These are phyloP conservation scores for Calidris pygmaea DNA, from an alignment of 2,113 vertebrate species.

Conservation along the genomic window DNA sequence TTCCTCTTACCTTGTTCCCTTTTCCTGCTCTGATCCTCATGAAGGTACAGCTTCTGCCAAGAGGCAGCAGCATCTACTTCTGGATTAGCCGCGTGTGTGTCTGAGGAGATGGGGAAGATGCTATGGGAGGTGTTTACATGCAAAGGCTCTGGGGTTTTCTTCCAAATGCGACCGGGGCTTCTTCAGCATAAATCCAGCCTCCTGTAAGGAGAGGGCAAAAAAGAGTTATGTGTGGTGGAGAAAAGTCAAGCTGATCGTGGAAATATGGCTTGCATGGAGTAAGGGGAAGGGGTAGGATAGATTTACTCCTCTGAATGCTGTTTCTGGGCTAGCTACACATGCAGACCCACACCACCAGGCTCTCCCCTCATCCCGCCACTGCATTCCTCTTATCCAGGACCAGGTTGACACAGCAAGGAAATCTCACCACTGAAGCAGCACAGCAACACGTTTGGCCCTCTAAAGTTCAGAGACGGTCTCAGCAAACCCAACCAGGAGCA, in stretches of 20 bases:
- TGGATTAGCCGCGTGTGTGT: rapidly evolving
- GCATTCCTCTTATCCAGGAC: neutral
- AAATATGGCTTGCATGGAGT: neutral
- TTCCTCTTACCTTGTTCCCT: neutral
- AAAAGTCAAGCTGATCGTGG: neutral
- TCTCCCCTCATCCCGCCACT: neutral
- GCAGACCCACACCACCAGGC: neutral
- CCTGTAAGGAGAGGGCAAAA: neutral
- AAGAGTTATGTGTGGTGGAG: rapidly evolving
- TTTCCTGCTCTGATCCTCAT: rapidly evolving
- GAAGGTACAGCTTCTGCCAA: neutral
- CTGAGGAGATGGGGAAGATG: neutral
- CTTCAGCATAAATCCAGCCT: neutral
- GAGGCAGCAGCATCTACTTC: neutral
- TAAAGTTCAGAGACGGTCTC: neutral
- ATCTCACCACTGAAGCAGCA: neutral
- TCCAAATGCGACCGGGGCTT: neutral
- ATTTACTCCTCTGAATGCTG: neutral
- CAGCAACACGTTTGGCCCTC: neutral
- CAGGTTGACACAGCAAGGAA: neutral
- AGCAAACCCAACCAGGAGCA: neutral
- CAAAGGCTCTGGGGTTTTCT: neutral
- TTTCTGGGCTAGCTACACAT: neutral
- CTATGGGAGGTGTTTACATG: neutral
- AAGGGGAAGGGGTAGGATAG: neutral